Percentiles rank a stretch among this genome's conserved stretches.
These are phyloP conservation scores for Syngnathus typhle DNA, from an alignment of 2,113 vertebrate genomes.

Conservation along the genomic window DNA sequence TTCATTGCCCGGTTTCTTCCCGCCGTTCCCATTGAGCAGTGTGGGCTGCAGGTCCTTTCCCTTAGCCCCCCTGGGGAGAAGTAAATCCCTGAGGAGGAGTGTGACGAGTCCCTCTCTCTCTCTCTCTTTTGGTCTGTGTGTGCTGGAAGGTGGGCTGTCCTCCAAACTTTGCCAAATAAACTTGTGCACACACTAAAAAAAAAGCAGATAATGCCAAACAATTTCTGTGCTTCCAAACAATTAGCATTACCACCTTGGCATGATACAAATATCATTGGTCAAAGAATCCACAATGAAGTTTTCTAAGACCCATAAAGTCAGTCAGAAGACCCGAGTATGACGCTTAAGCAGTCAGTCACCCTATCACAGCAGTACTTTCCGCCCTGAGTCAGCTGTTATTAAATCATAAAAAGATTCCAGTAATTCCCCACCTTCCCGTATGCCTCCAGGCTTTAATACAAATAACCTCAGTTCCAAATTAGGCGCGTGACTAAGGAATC, in stretches of 20 bases:
- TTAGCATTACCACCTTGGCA: neutral
- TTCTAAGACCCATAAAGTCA: neutral
- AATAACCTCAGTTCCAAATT: conserved; percentile 15
- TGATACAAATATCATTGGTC: neutral
- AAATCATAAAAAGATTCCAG: conserved; percentile 37
- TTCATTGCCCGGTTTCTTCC: conserved; percentile 42
- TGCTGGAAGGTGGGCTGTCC: conserved; percentile 60
- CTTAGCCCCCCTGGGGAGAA: conserved; percentile 55
- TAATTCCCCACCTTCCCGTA: conserved; percentile 25
- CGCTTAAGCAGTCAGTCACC: neutral
- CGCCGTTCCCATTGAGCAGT: conserved; percentile 42
- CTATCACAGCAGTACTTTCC: conserved; percentile 38
- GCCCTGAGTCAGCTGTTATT: conserved; percentile 30
- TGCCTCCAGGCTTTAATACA: conserved; percentile 21
- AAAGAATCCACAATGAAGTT: neutral
- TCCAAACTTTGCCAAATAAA: conserved; percentile 64
- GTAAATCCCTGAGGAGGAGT: conserved; percentile 63
- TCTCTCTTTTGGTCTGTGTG: conserved; percentile 30
- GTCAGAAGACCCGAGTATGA: neutral
- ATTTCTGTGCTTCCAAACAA: conserved; percentile 7
- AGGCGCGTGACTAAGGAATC: conserved; percentile 32
- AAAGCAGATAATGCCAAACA: conserved; percentile 35
- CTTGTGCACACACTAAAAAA: conserved; percentile 29
- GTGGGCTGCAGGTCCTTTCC: conserved; percentile 54
- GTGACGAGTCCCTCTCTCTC: conserved; percentile 53